These are phyloP conservation scores for Drosophila bocki DNA, from an alignment of 1,140 invertebrate genomes.

Conservation along the genomic window DNA sequence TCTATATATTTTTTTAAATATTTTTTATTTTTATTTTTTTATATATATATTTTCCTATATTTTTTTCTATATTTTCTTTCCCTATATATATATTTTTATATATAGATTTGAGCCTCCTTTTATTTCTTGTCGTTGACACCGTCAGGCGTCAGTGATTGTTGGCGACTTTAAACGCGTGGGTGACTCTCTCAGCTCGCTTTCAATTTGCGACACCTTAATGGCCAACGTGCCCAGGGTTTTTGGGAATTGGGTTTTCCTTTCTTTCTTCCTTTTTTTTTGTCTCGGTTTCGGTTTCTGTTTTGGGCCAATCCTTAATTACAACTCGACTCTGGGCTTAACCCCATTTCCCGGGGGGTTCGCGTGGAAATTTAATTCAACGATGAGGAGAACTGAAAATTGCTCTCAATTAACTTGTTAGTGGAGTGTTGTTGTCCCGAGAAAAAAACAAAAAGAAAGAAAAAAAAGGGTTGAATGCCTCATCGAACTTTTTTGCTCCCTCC, in stretches of 20 bases:
- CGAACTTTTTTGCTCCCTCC: slow-evolving; percentile 9
- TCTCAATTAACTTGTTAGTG: slow-evolving; percentile 65
- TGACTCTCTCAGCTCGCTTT: slow-evolving; percentile 39
- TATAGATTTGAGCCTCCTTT: neutral
- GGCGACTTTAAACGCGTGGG: slow-evolving; percentile 46
- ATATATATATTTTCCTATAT: neutral
- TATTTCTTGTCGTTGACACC: slow-evolving; percentile 3
- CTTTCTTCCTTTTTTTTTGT: neutral
- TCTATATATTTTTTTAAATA: neutral
- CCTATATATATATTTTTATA: neutral
- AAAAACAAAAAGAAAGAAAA: neutral
- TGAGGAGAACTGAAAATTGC: slow-evolving; percentile 60
- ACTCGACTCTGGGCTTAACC: slow-evolving; percentile 14
- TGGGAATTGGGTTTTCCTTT: slow-evolving; percentile 27
- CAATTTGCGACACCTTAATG: slow-evolving; percentile 74
- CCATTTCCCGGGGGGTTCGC: slow-evolving; percentile 1
- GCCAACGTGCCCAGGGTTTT: slow-evolving; percentile 36
- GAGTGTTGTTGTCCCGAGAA: slow-evolving; percentile 22
- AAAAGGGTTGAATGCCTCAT: slow-evolving; percentile 42
- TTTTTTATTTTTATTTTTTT: too few relatives aligned
- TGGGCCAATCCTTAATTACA: slow-evolving; percentile 29
- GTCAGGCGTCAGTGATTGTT: slow-evolving; percentile 34
- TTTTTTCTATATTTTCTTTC: too few relatives aligned
- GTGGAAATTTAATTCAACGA: slow-evolving; percentile 50
- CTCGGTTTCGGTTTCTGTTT: slow-evolving; percentile 9